These are phyloP conservation scores for Saturnia japonica DNA, from an alignment of 2,888 invertebrate genomes.

Conservation along the genomic window DNA sequence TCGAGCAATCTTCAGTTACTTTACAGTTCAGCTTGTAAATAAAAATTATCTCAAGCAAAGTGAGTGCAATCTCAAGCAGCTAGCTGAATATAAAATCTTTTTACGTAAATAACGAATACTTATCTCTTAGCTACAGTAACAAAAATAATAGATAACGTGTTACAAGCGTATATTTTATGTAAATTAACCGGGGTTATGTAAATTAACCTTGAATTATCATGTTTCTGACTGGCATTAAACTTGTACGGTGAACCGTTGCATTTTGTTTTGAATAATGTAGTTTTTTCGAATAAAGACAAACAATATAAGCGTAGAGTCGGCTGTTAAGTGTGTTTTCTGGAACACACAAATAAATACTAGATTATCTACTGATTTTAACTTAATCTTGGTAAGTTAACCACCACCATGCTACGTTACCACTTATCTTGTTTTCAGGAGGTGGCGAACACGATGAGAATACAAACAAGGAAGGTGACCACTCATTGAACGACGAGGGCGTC, in stretches of 20 bases:
- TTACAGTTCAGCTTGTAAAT: too few relatives aligned
- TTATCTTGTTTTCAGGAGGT: conserved; percentile 38
- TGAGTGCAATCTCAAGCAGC: not conserved
- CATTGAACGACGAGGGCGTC: conserved; percentile 40
- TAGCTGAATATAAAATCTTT: not conserved
- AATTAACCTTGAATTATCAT: not conserved
- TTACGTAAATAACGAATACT: not conserved
- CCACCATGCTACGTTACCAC: too few relatives aligned
- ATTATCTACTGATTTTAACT: too few relatives aligned
- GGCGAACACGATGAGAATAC: conserved; percentile 36
- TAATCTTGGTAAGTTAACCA: too few relatives aligned
- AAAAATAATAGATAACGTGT: not conserved
- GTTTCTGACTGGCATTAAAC: not conserved
- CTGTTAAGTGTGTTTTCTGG: too few relatives aligned
- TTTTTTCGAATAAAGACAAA: too few relatives aligned
- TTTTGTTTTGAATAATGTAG: too few relatives aligned
- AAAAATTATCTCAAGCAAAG: not conserved
- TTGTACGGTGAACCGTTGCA: not conserved
- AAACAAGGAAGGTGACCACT: conserved; percentile 35
- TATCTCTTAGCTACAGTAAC: not conserved
- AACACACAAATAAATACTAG: too few relatives aligned
- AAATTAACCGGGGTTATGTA: not conserved
- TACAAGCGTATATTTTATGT: not conserved
- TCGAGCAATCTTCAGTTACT: too few relatives aligned
- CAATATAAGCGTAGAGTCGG: too few relatives aligned